phyloP scores from a whole-genome alignment of 2,113 vertebrate genomes.

The Protobothrops mucrosquamatus region DNA sequence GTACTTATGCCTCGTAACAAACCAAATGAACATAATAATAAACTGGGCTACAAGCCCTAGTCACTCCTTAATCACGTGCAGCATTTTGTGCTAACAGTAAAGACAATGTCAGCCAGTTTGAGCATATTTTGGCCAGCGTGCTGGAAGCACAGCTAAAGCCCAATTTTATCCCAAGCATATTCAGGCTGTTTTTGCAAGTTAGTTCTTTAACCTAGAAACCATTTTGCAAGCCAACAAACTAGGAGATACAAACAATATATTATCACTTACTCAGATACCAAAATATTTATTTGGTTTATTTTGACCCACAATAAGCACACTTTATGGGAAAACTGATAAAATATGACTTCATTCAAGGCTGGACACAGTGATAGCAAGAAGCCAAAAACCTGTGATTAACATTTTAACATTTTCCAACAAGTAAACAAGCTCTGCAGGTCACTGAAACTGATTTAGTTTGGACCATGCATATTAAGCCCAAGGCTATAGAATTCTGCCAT shows the following conservation, averaged over 20 bases:
- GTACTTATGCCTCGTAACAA: background rate
- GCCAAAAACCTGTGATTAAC: background rate
- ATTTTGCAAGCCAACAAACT: too few species aligned
- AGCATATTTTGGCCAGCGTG: background rate
- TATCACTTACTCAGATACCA: background rate
- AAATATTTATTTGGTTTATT: background rate
- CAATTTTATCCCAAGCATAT: background rate
- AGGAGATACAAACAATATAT: background rate
- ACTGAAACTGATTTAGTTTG: background rate
- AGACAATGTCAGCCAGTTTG: background rate
- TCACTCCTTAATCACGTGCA: background rate
- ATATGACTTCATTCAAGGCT: background rate
- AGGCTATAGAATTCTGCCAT: background rate
- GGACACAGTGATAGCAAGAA: too few species aligned
- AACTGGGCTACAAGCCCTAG: background rate
- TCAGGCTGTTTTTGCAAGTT: background rate
- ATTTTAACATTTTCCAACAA: background rate
- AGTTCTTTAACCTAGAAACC: too few species aligned
- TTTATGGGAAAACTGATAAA: background rate
- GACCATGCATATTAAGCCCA: background rate
- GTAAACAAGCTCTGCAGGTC: background rate
- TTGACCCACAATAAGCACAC: background rate
- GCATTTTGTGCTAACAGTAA: background rate
- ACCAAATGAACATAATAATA: background rate
- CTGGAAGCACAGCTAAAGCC: background rate